These are phyloP conservation scores for Bursaphelenchus okinawaensis DNA, from an alignment of 2,888 invertebrate genomes.

Conservation along the genomic window DNA sequence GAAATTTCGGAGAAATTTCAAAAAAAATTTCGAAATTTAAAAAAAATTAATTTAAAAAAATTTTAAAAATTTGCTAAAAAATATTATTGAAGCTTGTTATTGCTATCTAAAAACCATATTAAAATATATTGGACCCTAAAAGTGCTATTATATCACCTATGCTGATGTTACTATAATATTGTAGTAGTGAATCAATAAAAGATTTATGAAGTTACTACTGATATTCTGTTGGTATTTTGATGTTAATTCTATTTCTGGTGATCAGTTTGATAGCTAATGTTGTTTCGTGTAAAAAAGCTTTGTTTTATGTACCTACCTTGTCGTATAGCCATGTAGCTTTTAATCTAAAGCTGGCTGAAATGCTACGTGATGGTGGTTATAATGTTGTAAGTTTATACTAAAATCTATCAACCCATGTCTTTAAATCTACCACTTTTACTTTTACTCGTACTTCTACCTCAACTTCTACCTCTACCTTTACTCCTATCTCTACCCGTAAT, in stretches of 20 bases:
- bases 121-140: too few species aligned
- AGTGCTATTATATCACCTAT: too few species aligned
- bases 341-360: slow-evolving; percentile 42
- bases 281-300: slow-evolving; percentile 20
- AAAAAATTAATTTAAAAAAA: not conserved
- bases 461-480: too few species aligned
- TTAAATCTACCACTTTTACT: too few species aligned
- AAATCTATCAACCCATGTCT: too few species aligned
- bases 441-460: too few species aligned
- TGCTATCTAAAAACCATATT: too few species aligned
- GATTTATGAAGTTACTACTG: not conserved
- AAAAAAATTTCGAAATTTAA: not conserved
- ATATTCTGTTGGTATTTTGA: not conserved
- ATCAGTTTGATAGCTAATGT: not conserved
- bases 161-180: too few species aligned
- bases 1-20: not conserved
- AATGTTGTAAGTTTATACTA: slow-evolving; percentile 34
- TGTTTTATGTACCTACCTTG: slow-evolving; percentile 48
- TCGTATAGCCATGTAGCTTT: slow-evolving; percentile 50
- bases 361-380: slow-evolving; percentile 34
- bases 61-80: not conserved
- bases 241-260: not conserved
- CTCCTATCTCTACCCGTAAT: too few species aligned
- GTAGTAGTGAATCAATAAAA: not conserved
- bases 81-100: too few species aligned